Evolutionary conservation across 2,888 invertebrate genomes (phyloP).

Genomic region (Lithodes maja): DNA sequence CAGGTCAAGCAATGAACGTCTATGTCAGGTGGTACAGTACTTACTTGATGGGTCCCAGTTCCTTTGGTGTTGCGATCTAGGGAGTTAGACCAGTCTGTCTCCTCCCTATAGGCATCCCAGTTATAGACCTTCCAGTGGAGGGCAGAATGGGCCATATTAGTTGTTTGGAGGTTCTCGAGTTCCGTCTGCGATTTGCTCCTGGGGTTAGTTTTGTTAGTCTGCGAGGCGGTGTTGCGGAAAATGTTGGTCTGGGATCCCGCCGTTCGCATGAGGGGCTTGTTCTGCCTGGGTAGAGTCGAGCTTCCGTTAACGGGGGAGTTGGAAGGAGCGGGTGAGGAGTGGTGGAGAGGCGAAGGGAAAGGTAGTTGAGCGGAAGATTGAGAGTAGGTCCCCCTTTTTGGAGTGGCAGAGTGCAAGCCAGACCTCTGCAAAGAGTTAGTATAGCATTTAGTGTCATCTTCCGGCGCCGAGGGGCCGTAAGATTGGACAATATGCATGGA

Average conservation of each 20-base stretch:
- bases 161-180: constrained; percentile 31
- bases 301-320: constrained; percentile 30
- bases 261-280: constrained; percentile 45
- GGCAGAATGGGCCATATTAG: constrained; percentile 59
- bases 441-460: constrained; percentile 10
- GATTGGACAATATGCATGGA: constrained; percentile 68
- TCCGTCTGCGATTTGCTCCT: constrained; percentile 34
- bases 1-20: too few species aligned
- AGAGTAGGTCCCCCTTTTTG: neutral
- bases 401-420: constrained; percentile 22
- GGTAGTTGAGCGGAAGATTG: constrained; percentile 13
- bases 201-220: constrained; percentile 48
- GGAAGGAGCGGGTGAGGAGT: constrained; percentile 44
- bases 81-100: constrained; percentile 65
- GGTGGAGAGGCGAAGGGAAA: constrained; percentile 27
- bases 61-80: constrained; percentile 54
- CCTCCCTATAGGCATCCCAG: constrained; percentile 63
- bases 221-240: constrained; percentile 44
- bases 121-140: constrained; percentile 64
- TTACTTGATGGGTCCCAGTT: constrained; percentile 60
- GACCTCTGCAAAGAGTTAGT: constrained; percentile 61
- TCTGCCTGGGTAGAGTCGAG: constrained; percentile 32
- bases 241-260: constrained; percentile 58
- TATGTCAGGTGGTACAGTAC: constrained; percentile 24
- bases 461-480: constrained; percentile 45